These are phyloP conservation scores for Hymenochirus boettgeri DNA, from an alignment of 2,113 vertebrate species.

Conservation along the genomic window DNA sequence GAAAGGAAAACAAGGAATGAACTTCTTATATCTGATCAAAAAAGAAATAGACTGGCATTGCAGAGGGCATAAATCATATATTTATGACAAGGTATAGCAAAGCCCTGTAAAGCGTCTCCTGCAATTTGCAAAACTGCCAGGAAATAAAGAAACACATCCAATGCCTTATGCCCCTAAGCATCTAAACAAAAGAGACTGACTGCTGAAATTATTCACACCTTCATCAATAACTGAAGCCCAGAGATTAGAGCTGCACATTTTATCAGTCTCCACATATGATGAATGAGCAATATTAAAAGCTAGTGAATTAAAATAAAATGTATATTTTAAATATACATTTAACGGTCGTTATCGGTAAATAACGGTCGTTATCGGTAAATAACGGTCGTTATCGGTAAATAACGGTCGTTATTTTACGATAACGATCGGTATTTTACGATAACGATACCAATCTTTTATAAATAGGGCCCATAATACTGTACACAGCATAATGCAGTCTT, in stretches of 20 bases:
- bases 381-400: no score
- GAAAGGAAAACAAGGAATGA: neutral
- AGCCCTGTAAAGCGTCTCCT: neutral
- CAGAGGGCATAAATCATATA: slow-evolving; percentile 24
- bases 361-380: no score
- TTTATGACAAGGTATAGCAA: slow-evolving; percentile 14
- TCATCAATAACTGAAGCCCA: slow-evolving; percentile 28
- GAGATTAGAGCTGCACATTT: slow-evolving; percentile 23
- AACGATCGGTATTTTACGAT: no score
- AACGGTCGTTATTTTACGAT: no score
- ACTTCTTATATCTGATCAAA: slow-evolving; percentile 24
- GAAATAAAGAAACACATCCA: slow-evolving; percentile 21
- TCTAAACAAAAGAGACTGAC: slow-evolving; percentile 24
- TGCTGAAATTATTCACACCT: slow-evolving; percentile 10
- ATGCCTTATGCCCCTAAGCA: slow-evolving; percentile 1
- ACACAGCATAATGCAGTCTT: no score
- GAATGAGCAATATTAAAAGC: slow-evolving; percentile 20
- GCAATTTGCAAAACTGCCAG: slow-evolving; percentile 32
- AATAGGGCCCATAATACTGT: no score
- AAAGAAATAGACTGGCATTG: slow-evolving; percentile 1
- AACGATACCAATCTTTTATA: no score
- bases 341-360: no score
- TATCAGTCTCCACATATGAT: slow-evolving; percentile 30
- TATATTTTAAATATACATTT: no score
- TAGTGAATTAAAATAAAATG: slow-evolving; percentile 5